Evolutionary conservation across 92 coral and sea anemone species (phyloP), one percentile per base, ranked within the genome.

Genomic region (Epizoanthus stellaris): DNA sequence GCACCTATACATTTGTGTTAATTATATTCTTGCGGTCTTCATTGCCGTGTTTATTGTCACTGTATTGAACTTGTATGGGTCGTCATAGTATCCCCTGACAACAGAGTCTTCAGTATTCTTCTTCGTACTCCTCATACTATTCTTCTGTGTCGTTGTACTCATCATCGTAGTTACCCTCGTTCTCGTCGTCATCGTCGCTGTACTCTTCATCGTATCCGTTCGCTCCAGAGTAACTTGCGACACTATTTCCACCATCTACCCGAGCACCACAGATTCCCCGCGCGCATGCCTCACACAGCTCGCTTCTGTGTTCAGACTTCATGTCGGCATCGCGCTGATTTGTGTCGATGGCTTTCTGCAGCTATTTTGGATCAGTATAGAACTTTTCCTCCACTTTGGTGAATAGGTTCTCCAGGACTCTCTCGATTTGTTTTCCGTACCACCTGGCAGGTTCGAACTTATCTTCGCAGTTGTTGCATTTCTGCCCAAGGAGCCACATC

Each of bases 331-430:
- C 5, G 49, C 69, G 77, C 15, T 84, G 80, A 2, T 62, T 72
- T 23, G 68, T 71, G 68, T 73, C 74, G 16, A 76, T 4, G 38
- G 62, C 21, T 17, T 57, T 67, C 3, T 34, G 19, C 0, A 71
- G 4, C 20, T 5, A 15, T 10, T 67, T 13, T 2, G 57, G 4
- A 49, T 16, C 36, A 9, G 19, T 19, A 20, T 82, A 82, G 38
- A 70, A 82, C 81, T 84, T 84, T 39, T 84, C 61, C 19, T 59
- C 7, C 39, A 84, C 72, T 56, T 84, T 84, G 20, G 57, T 15
- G 17, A 58, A 70, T 8, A 84, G 49, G 5, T 84, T 56, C 42
- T 16, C 57, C 3, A 84, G 70, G 47, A 42, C 80, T 16, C 74
- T 63, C 40, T 60, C 36, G 11, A 84, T 59, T 47, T 84, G 73